Conservation (phyloP, 1,140 invertebrate genomes). For the Panagrolaimus sp. region DNA sequence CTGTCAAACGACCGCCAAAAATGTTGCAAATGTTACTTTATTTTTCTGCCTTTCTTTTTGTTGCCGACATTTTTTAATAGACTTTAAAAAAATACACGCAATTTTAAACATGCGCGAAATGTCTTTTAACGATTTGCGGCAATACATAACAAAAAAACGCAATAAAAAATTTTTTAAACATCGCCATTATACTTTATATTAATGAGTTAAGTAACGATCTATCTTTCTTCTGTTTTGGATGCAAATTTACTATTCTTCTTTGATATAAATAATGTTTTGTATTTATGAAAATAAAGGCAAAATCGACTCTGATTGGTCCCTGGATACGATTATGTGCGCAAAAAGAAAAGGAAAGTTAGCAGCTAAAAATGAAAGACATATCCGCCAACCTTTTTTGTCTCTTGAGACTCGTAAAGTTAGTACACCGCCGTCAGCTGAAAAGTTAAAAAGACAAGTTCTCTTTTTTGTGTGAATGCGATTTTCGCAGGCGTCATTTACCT, state of each 20-base stretch:
- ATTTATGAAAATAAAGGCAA: no score
- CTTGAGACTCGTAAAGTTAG: slow-evolving; percentile 7
- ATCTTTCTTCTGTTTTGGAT: background rate
- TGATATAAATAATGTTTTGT: no score
- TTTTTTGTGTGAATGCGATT: background rate
- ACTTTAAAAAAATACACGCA: slow-evolving; percentile 4
- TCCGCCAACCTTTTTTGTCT: slow-evolving; percentile 1
- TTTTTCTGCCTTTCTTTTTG: background rate
- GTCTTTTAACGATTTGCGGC: no score
- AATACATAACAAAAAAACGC: slow-evolving; percentile 12
- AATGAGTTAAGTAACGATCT: background rate
- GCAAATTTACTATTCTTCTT: background rate
- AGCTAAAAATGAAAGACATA: no score
- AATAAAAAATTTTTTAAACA: background rate
- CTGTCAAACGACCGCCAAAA: slow-evolving; percentile 11
- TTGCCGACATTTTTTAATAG: slow-evolving; percentile 4
- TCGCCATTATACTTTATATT: slow-evolving; percentile 1
- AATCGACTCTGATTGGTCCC: background rate
- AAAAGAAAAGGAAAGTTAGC: background rate
- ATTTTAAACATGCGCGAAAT: slow-evolving; percentile 5
- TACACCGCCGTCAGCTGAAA: background rate
- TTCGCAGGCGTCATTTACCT: background rate
- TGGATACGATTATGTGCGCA: background rate
- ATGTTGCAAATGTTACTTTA: background rate
- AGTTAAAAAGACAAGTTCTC: background rate